A percentile compares a stretch with the other conserved stretches of the same genome.
phyloP scores from a whole-genome alignment of 2,113 vertebrate species.

The Ictalurus punctatus region DNA sequence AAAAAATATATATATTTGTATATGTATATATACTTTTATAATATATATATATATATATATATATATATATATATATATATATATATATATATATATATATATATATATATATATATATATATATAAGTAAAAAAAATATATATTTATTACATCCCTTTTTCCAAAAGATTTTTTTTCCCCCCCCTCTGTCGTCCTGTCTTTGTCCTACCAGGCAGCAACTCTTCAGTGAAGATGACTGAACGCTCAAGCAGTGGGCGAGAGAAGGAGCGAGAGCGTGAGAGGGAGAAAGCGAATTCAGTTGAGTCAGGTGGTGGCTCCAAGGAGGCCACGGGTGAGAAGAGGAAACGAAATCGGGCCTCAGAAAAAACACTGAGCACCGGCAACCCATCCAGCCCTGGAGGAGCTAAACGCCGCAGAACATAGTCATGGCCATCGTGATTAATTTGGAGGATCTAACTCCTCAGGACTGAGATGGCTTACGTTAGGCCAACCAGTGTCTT shows the following conservation, averaged over 20 bases:
- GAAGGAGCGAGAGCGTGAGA: slow-evolving; percentile 78
- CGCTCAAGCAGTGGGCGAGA: slow-evolving; percentile 74
- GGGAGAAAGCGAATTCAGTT: slow-evolving; percentile 77
- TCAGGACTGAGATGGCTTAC: slow-evolving; percentile 23
- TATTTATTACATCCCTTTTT: not conserved
- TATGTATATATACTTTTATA: no score
- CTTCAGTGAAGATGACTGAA: slow-evolving; percentile 73
- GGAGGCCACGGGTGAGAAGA: slow-evolving; percentile 88
- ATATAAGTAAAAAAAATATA: no score
- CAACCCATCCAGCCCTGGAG: slow-evolving; percentile 92
- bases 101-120: no score
- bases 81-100: no score
- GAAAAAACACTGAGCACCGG: slow-evolving; percentile 88
- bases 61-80: no score
- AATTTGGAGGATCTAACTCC: slow-evolving; percentile 13
- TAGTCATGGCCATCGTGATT: slow-evolving; percentile 52
- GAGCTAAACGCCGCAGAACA: slow-evolving; percentile 77
- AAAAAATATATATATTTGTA: no score
- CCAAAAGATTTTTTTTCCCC: not conserved
- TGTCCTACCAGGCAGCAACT: slow-evolving; percentile 69
- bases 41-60: no score
- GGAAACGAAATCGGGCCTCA: slow-evolving; percentile 87
- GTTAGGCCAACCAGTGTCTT: not conserved
- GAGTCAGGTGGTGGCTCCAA: slow-evolving; percentile 73
- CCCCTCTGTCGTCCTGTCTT: not conserved